Base-by-base conservation (phyloP, 2,797 vertebrate genomes). In the Lagodon rhomboides region DNA sequence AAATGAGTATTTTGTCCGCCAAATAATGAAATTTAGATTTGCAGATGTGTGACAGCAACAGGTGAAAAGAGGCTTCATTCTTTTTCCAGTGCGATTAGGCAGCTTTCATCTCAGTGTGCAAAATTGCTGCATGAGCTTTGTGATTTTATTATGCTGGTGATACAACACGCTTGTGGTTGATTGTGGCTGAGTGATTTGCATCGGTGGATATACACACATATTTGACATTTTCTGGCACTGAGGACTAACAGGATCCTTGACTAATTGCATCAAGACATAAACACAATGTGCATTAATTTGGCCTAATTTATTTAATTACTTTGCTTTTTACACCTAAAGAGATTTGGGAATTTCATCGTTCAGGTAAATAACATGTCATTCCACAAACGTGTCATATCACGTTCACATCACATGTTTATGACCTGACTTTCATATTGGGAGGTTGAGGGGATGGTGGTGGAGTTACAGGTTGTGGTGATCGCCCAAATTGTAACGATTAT, bases 81-180 rank as follows among this genome's bases (percentile, higher is more conserved):
- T 66, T 38, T 13, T 61, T 38, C 51, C 62, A 59, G 17, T 27
- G 47, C 63, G 61, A 50, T 73, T 50, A 50, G 58, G 13, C 25
- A 67, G 78, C 49, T 70, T 73, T 46, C 47, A 43, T 20, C 64
- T 44, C n/a, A 27, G 51, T 43, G 47, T 61, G 60, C 66, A 66
- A 77, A 62, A 70, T 54, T 34, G 46, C 38, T 30, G 61, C 27
- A 73, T 69, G 55, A 67, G 58, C 60, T 68, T 68, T 77, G 16
- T 47, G 60, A 84, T 80, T 70, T 68, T 43, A 73, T 77, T 23
- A 27, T 56, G 56, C 5, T 71, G 58, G 69, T 22, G 44, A 66
- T 56, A 64, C 15, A 65, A 13, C 2, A 38, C 61, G 70, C 15
- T 27, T 20, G n/a, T 63, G 61, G 34, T 23, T 62, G 25, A 62